These are phyloP conservation scores for Glyptemys insculpta DNA, from an alignment of 2,797 vertebrate species.

Conservation along the genomic window DNA sequence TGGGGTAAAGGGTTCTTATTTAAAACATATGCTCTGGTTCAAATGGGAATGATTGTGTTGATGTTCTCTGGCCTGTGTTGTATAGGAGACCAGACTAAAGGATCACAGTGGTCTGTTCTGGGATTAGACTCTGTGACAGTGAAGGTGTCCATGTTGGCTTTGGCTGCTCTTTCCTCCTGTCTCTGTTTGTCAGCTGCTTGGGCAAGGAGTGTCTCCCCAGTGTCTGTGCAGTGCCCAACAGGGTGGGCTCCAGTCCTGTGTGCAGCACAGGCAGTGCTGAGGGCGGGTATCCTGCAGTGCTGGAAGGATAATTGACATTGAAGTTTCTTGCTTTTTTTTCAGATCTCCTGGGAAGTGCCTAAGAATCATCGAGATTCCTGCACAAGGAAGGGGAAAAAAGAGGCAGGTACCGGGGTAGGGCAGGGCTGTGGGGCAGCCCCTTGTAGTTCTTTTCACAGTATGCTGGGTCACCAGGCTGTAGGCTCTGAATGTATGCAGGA, in stretches of 20 bases:
- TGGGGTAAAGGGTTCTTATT: not conserved
- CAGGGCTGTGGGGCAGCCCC: not conserved
- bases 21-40: not conserved
- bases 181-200: not conserved
- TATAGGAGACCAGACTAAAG: not conserved
- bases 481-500: not conserved
- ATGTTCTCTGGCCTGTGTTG: not conserved
- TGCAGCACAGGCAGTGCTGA: not conserved
- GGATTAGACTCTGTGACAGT: not conserved
- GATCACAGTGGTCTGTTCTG: not conserved
- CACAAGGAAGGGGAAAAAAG: constrained; percentile 88
- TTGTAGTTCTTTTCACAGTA: not conserved
- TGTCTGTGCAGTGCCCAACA: not conserved
- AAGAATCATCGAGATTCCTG: constrained; percentile 84
- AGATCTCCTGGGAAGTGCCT: constrained; percentile 87
- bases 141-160: not conserved
- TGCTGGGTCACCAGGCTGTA: not conserved
- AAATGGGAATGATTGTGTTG: not conserved
- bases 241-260: not conserved
- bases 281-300: not conserved
- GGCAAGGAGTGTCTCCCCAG: not conserved
- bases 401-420: constrained; percentile 76
- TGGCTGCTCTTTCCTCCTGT: not conserved
- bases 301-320: not conserved
- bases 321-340: constrained; percentile 36